phyloP scores from a whole-genome alignment of 2,888 invertebrate genomes.

The Limnephilus marmoratus region DNA sequence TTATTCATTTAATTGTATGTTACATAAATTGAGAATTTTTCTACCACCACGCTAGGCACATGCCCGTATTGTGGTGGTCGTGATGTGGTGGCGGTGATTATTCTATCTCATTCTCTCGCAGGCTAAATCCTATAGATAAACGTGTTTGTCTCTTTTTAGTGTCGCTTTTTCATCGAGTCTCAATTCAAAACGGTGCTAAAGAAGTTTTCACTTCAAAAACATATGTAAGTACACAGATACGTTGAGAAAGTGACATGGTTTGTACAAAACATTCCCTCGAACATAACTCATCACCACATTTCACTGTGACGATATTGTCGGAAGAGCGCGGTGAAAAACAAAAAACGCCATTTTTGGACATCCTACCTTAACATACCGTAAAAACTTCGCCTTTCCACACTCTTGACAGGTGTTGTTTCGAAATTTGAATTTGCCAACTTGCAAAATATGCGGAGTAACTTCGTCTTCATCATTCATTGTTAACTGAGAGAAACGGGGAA shows the following conservation, averaged over 20 bases:
- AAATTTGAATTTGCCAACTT: conserved; percentile 2
- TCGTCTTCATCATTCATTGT: neutral
- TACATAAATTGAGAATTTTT: no score
- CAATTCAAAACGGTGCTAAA: no score
- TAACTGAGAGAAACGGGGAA: neutral
- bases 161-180: no score
- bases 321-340: neutral
- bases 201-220: no score
- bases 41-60: no score
- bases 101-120: no score
- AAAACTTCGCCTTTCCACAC: neutral
- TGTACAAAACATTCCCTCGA: neutral
- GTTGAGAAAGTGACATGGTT: neutral
- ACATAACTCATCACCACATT: neutral
- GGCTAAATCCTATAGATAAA: no score
- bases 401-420: conserved; percentile 2
- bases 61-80: no score
- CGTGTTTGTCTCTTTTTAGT: no score
- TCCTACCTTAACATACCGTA: neutral
- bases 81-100: no score
- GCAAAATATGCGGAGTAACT: neutral
- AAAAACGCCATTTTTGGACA: neutral
- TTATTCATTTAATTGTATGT: no score
- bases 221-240: neutral
- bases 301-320: neutral